Evolutionary conservation across 2,113 vertebrate species (phyloP), one percentile per base, ranked within the genome.

Genomic region (Casuarius casuarius): DNA sequence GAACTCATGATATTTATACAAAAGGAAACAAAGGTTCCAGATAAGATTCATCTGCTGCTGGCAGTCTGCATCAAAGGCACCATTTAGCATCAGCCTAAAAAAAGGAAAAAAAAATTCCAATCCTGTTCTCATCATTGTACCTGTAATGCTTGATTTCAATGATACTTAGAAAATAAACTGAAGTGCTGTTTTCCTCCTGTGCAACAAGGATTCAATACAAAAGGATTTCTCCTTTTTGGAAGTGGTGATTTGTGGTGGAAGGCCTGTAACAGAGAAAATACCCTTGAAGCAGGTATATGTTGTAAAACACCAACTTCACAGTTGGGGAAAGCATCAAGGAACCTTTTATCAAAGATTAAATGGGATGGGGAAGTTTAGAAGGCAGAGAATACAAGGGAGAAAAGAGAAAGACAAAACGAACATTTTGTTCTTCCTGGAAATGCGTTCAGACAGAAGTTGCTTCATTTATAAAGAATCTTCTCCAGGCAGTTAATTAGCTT

Each of bases 401-500:
- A 65, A 17, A 94, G 62, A 87, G 48, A 90, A 87, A 84, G 56
- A 84, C 66, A 92, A 93, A 95, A 85, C 8, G 52, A 95, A 84
- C 51, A 68, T 96, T 97, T 96, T 77, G 54, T 95, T 54, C 70
- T 65, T 95, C 54, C 85, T 95, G 82, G 62, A 97, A 97, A 97
- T 97, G 49, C 26, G 26, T 92, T 96, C 66, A 96, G 87, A 89
- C 97, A 93, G 67, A 95, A 95, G 67, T 86, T 90, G 88, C 95
- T 97, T 97, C 82, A 78, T 97, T 97, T 95, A 84, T 82, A 91
- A 92, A 92, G 83, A 88, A 94, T 97, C 90, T 95, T 97, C 96
- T 96, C 87, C 86, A 94, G 87, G 87, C 96, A 96, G 92, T 92
- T 97, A 97, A 97, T 98, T 97, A 98, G 95, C 95, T 97, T 97